Percentiles rank a stretch among this genome's conserved stretches.
These are phyloP conservation scores for Deroptyus accipitrinus DNA, from an alignment of 2,113 vertebrate species.

Conservation along the genomic window DNA sequence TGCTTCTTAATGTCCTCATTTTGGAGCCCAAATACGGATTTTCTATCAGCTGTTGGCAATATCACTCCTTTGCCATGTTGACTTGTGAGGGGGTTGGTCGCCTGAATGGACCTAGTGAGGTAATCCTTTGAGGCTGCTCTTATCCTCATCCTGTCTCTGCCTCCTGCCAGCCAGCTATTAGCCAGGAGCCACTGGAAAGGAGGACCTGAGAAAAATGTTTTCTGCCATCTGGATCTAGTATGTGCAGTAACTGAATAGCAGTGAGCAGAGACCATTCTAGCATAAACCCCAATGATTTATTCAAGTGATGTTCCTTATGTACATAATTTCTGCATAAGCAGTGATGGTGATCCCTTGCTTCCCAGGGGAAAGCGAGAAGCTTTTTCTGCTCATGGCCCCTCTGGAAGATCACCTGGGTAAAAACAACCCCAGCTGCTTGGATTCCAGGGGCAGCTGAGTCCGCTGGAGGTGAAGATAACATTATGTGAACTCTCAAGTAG, in stretches of 20 bases:
- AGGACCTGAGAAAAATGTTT: neutral
- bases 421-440: neutral
- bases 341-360: neutral
- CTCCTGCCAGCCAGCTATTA: neutral
- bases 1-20: neutral
- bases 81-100: neutral
- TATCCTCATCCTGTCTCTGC: neutral
- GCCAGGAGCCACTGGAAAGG: neutral
- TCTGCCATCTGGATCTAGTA: fast-evolving
- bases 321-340: neutral
- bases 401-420: neutral
- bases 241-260: neutral
- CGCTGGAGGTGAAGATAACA: neutral
- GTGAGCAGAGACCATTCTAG: neutral
- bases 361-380: neutral
- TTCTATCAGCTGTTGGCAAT: neutral
- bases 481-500: neutral
- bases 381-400: neutral
- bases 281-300: neutral
- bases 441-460: neutral
- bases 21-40: neutral
- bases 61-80: fast-evolving
- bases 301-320: neutral
- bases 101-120: neutral
- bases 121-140: neutral